Base-by-base conservation (phyloP, 2,888 invertebrate genomes). In the Metopia argyrocephala region DNA sequence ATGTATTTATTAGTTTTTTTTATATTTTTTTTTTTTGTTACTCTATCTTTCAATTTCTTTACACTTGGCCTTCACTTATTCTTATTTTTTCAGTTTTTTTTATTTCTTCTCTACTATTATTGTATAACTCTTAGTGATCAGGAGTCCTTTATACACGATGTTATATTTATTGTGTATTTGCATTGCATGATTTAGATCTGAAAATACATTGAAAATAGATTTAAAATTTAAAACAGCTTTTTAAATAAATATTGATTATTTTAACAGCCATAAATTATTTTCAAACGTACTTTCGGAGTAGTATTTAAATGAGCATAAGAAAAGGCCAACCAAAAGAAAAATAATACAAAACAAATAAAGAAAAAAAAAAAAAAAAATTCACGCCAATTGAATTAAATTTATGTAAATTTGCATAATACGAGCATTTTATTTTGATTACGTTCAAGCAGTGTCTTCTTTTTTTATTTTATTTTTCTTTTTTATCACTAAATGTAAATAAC, bases 201-300 rank as follows among this genome's bases (percentile, higher is more conserved):
- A 46, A 78, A 71, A 28, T 54, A 48, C 45, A 64, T 56, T 52
- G 2, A 52, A 76, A 18, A 45, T 15, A 57, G 57, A 52, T 59
- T 52, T 64, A 7, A 52, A 64, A 38, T 31, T 56, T 57, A 23
- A 20, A 38, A 4, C 5, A 27, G 6, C 46, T 21, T n/a, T 46
- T 4, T n/a, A 20, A 12, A 28, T 28, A 48, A 28, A 20, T 23
- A n/a, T 7, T n/a, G 4, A 6, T 31, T 46, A 48, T 50, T 48
- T 48, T 27, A 64, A 48, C 48, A 20, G 27, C 25, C 2, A 46
- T 6, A 64, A 64, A 27, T 46, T 48, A 27, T 62, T 25, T 62
- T 62, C n/a, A 3, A 3, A 31, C 2, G 12, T 1, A 31, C 31
- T 12, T 12, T 7, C 12, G 31, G 1, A 7, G 12, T 31, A 3